Percentiles rank a stretch among this genome's conserved stretches.
These are phyloP conservation scores for Chrysomallon squamiferum DNA, from an alignment of 1,140 invertebrate species.

Conservation along the genomic window DNA sequence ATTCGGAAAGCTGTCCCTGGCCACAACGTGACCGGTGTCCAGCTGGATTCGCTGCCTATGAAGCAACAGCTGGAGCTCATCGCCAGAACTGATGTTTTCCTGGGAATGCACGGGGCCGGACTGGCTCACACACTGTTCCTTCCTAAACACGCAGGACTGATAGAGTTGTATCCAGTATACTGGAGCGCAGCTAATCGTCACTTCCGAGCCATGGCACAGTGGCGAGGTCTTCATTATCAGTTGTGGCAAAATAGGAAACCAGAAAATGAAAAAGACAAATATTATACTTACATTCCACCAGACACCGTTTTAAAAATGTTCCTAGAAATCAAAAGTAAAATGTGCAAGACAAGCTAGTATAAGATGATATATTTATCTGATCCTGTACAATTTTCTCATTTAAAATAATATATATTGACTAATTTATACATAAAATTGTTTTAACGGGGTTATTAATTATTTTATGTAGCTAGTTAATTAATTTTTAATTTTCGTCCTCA, in stretches of 20 bases:
- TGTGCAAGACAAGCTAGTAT: conserved; percentile 12
- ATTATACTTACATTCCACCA: conserved; percentile 39
- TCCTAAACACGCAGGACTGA: conserved; percentile 91
- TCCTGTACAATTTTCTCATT: too few relatives aligned
- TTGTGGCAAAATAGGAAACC: conserved; percentile 48
- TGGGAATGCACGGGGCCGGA: conserved; percentile 97
- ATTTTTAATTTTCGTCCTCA: too few relatives aligned
- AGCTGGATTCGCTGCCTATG: conserved; percentile 48
- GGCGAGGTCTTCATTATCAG: conserved; percentile 50
- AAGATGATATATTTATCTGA: too few relatives aligned
- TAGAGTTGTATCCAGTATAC: conserved; percentile 80
- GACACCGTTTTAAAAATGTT: conserved; percentile 14
- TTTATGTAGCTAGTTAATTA: too few relatives aligned
- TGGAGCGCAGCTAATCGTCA: conserved; percentile 42
- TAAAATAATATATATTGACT: too few relatives aligned
- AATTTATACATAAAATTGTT: too few relatives aligned
- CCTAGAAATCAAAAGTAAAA: conserved; percentile 12
- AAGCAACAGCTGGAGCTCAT: conserved; percentile 44
- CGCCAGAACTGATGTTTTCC: conserved; percentile 85
- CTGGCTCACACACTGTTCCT: conserved; percentile 92
- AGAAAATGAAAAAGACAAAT: conserved; percentile 34
- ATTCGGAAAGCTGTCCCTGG: conserved; percentile 14
- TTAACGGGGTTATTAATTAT: too few relatives aligned
- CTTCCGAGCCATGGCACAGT: conserved; percentile 51
- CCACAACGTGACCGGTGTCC: conserved; percentile 39